Base-by-base conservation (phyloP, 2,888 invertebrate genomes). In the Megalurothrips usitatus region DNA sequence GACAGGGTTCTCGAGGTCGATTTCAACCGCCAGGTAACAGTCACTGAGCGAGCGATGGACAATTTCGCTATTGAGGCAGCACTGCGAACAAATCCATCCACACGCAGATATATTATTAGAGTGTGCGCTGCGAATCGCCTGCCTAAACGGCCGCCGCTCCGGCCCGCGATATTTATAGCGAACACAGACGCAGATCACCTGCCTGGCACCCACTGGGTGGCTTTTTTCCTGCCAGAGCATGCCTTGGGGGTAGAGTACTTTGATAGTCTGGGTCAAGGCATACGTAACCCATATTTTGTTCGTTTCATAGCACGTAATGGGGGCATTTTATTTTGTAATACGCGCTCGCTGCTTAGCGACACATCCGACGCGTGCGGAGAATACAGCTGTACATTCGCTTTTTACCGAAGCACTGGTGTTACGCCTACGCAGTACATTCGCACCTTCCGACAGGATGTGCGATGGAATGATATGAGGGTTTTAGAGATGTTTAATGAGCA, bases 91-190 rank as follows among this genome's bases (percentile, higher is more conserved):
- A n/a, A n/a, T n/a, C 19, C 63, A 9, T 17, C 9, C 17, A 63
- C 63, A n/a, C 14, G n/a, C 14, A 17, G n/a, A 17, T 17, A n/a
- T 17, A n/a, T 63, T 63, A n/a, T 63, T n/a, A n/a, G n/a, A n/a
- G 63, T 63, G 17, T 63, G 17, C n/a, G 63, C 63, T n/a, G 63
- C 63, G n/a, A 63, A 63, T n/a, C 63, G 63, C 19, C n/a, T 63
- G 9, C 63, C 63, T 9, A 9, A 9, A 9, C 9, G 9, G 19
- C 63, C 63, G 17, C 19, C n/a, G n/a, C 63, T 9, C 9, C 63
- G 63, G 14, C 63, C 63, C 19, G 63, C 63, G 2, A n/a, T 63
- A n/a, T 14, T n/a, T 9, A n/a, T 63, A 9, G 63, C n/a, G 1
- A 63, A 63, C n/a, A 14, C 9, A 9, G 19, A 63, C 19, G n/a